Base-by-base conservation (phyloP, 2,797 vertebrate genomes). In the Ambastaia sidthimunki region DNA sequence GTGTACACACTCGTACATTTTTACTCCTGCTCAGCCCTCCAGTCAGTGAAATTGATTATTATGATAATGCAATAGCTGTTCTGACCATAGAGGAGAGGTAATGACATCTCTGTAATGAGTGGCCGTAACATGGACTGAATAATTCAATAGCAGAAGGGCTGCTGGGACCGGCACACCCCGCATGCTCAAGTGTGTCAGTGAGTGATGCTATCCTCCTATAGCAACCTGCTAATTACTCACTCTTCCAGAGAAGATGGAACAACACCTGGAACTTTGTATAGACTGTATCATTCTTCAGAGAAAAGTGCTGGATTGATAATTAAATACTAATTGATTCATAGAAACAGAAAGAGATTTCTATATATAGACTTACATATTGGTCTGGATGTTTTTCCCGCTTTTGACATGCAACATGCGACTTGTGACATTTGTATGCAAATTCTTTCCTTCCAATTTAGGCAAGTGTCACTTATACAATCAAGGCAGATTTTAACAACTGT, bases 61-160 rank as follows among this genome's bases (percentile, higher is more conserved):
- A 91, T 87, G 86, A 88, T 81, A 80, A 89, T 92, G 85, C 80
- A 66, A 70, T 72, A 80, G 80, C 83, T 77, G 50, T 68, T 82
- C 50, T 57, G 86, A 60, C 71, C 87, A 85, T 74, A 78, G 83
- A 84, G 55, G 70, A 78, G 71, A 79, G 78, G 81, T 73, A 83
- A 84, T 88, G 86, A 88, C 86, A 87, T 87, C 72, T 88, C 88
- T 90, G 88, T 90, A 89, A 93, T 91, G 87, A 87, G 81, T 84
- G 83, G 80, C 85, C 83, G 87, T 86, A 83, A 87, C 89, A 86
- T 65, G 70, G 81, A 83, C 77, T 90, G 84, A 91, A 91, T 91
- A 89, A 92, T 92, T 91, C 85, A 85, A 68, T 47, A 83, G 34
- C 44, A 52, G 60, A 71, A 34, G 19, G 44, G 65, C 50, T 44